These are phyloP conservation scores for Tolmerus cingulatus DNA, from an alignment of 2,888 invertebrate genomes.

Conservation along the genomic window DNA sequence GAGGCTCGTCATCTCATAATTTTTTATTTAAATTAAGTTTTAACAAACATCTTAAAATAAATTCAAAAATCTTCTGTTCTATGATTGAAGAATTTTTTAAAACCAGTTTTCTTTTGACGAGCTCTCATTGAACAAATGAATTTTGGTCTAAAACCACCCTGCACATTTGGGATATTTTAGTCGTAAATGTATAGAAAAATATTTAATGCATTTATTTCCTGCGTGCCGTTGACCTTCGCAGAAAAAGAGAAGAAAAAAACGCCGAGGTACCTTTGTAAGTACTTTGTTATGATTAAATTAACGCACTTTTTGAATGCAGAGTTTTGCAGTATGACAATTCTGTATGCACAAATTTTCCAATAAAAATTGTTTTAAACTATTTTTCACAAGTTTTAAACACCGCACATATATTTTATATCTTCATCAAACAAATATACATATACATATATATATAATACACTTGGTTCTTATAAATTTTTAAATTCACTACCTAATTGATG, in stretches of 20 bases:
- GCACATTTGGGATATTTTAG: background rate
- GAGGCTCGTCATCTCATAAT: background rate
- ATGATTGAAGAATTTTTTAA: background rate
- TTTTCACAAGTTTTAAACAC: too few relatives aligned
- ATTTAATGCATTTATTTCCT: background rate
- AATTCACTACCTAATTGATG: too few relatives aligned
- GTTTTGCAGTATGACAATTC: background rate
- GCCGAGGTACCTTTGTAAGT: background rate
- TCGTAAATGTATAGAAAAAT: background rate
- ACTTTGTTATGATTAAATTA: background rate
- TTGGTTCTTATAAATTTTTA: too few relatives aligned
- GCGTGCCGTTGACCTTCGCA: background rate
- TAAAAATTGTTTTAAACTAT: background rate
- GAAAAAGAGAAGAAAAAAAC: background rate
- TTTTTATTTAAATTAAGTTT: background rate
- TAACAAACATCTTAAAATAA: background rate
- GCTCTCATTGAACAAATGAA: background rate
- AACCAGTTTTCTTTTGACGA: background rate
- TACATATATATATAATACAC: too few relatives aligned
- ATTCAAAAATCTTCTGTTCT: background rate
- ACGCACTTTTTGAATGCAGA: background rate
- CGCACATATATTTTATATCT: too few relatives aligned
- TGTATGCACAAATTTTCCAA: background rate
- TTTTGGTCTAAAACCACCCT: background rate
- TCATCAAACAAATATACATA: too few relatives aligned